Percentiles rank a stretch among this genome's conserved stretches.
phyloP scores from a whole-genome alignment of 1,140 invertebrate genomes.

The Brachionus paranguensis region DNA sequence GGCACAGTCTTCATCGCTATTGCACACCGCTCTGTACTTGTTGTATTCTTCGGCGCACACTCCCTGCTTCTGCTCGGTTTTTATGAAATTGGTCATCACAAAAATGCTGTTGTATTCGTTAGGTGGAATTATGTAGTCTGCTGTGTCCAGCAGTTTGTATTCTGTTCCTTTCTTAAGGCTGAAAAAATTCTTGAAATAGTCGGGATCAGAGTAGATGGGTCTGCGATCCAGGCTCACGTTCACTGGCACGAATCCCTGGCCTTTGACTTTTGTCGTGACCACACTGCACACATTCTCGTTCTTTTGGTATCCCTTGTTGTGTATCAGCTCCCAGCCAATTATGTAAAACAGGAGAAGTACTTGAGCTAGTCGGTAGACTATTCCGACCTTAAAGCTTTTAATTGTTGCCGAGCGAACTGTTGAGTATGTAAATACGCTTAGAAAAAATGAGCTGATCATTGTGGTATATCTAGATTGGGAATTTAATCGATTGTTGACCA shows the following conservation, averaged over 20 bases:
- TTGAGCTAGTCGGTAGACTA: conserved; percentile 58
- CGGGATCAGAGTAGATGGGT: not conserved
- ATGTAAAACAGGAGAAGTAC: conserved; percentile 57
- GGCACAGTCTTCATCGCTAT: not conserved
- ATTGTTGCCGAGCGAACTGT: conserved; percentile 35
- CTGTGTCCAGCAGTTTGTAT: conserved; percentile 26
- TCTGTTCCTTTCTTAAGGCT: not conserved
- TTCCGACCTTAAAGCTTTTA: conserved; percentile 53
- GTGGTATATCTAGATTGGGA: not conserved
- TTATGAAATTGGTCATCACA: conserved; percentile 39
- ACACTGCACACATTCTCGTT: conserved; percentile 55
- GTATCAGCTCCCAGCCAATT: conserved; percentile 58
- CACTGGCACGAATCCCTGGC: conserved; percentile 42
- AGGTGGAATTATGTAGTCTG: conserved; percentile 34
- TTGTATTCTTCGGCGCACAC: conserved; percentile 52
- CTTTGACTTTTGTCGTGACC: conserved; percentile 60
- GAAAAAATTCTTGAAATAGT: not conserved
- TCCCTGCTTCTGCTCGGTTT: conserved; percentile 47
- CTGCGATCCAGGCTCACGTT: not conserved
- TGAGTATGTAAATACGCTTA: conserved; percentile 20
- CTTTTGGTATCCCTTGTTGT: conserved; percentile 60
- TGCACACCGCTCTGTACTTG: conserved; percentile 1
- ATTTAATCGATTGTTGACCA: not conserved
- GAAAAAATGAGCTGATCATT: not conserved
- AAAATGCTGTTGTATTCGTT: conserved; percentile 34